Evolutionary conservation across 92 coral and sea anemone genomes (phyloP), one percentile per base, ranked within the genome.

Genomic region (Palythoa caribaeorum): DNA sequence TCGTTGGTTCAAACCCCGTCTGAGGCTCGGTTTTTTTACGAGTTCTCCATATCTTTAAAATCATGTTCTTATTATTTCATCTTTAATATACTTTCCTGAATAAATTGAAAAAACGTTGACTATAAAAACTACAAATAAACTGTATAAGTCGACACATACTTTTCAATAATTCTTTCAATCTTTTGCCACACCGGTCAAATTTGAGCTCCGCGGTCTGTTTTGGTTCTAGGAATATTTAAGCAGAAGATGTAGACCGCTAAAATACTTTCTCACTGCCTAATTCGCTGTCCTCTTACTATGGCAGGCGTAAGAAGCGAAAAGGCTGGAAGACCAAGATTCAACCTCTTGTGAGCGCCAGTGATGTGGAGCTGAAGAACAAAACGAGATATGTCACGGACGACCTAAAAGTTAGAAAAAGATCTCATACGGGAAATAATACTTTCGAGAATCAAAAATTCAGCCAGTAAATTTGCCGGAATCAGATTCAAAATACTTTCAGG

Each of bases 281-380:
- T 9, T 9, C 51, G 59, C 50, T 78, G 11, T 3, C 60, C 20
- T 65, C n/a, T 81, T 40, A 19, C 12, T 13, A n/a, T 65, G 15
- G 60, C 86, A 81, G 86, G 86, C 86, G 60, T 36, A 81, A 66
- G 76, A 81, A 81, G 62, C 44, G 86, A 44, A 54, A 66, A 66
- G 44, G 5, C 1, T 20, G 86, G 86, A 21, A 35, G 5, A 47
- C 75, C 2, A 81, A 81, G 37, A 19, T 81, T 13, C 55, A 44
- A 19, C 86, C 86, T 6, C 62, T 81, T 15, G 86, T 81, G 3
- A 81, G 62, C 44, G 62, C 75, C 16, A 81, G 86, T 47, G 75
- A 81, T 10, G 19, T 81, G 1, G 76, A 81, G 63, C 86, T 81
- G 19, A 81, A 65, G 63, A 81, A 12, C 8, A 81, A 66, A 39